A percentile compares a stretch with the other conserved stretches of the same genome.
These are phyloP conservation scores for Melanostigma gelatinosum DNA, from an alignment of 2,113 vertebrate genomes.

Conservation along the genomic window DNA sequence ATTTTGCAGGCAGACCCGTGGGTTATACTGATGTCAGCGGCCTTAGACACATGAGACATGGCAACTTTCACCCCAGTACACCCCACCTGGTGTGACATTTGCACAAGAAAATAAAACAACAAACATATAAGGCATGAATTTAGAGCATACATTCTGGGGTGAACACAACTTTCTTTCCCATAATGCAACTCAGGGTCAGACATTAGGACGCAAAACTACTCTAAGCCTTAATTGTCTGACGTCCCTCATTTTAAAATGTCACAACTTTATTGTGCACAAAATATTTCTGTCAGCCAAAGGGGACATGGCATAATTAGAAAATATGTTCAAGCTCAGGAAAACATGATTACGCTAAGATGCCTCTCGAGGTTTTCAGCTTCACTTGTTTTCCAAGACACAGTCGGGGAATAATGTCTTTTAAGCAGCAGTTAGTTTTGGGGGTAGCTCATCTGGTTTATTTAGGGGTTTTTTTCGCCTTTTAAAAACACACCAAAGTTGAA, in stretches of 20 bases:
- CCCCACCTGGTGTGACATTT: constrained; percentile 66
- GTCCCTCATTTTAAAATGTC: constrained; percentile 65
- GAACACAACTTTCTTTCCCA: constrained; percentile 29
- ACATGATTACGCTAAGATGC: constrained; percentile 57
- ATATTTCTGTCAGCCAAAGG: constrained; percentile 55
- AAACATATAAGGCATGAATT: constrained; percentile 29
- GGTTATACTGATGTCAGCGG: constrained; percentile 54
- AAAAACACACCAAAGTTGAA: neutral
- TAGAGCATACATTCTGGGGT: constrained; percentile 36
- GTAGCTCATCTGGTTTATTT: constrained; percentile 9
- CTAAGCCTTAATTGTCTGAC: constrained; percentile 61
- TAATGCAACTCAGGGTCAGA: constrained; percentile 45
- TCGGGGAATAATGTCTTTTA: constrained; percentile 27
- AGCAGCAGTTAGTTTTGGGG: neutral
- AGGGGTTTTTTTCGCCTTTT: neutral
- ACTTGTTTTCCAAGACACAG: constrained; percentile 35
- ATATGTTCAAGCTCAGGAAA: constrained; percentile 68
- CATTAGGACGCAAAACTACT: constrained; percentile 43
- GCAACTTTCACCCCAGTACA: constrained; percentile 27
- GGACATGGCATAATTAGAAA: constrained; percentile 65
- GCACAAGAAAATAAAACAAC: constrained; percentile 28
- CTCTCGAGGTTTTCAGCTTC: constrained; percentile 49
- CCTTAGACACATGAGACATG: constrained; percentile 27
- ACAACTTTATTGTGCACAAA: constrained; percentile 66
- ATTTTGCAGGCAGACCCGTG: constrained; percentile 51